Conservation (phyloP, 2,113 vertebrate species). For the Rousettus leschenaultii region DNA sequence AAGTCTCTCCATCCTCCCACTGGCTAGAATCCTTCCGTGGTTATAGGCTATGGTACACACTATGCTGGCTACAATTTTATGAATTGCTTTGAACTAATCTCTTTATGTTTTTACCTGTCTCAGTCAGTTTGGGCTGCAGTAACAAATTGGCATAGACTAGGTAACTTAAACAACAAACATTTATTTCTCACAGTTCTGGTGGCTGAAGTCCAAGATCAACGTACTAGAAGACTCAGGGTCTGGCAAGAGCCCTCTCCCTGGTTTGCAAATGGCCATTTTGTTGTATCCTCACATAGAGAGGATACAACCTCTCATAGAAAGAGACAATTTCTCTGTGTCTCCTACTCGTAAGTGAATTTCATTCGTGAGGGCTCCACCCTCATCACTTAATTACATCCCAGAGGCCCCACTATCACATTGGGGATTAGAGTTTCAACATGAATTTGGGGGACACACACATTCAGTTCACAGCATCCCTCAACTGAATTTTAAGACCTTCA, state of each 20-base stretch:
- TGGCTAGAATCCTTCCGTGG: neutral
- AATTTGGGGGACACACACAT: neutral
- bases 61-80: neutral
- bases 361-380: neutral
- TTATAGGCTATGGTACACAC: neutral
- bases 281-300: neutral
- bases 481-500: neutral
- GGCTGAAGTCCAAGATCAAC: neutral
- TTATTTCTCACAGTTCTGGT: neutral
- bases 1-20: neutral
- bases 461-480: neutral
- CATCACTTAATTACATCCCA: neutral
- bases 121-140: neutral
- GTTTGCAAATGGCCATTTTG: neutral
- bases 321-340: neutral
- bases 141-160: neutral
- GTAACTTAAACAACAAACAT: neutral
- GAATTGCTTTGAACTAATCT: neutral
- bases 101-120: neutral
- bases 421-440: neutral
- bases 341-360: neutral
- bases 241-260: neutral
- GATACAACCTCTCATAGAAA: neutral
- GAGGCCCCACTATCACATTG: neutral
- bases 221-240: neutral